These are phyloP conservation scores for Pollenia amentaria DNA, from an alignment of 2,888 invertebrate species.

Conservation along the genomic window DNA sequence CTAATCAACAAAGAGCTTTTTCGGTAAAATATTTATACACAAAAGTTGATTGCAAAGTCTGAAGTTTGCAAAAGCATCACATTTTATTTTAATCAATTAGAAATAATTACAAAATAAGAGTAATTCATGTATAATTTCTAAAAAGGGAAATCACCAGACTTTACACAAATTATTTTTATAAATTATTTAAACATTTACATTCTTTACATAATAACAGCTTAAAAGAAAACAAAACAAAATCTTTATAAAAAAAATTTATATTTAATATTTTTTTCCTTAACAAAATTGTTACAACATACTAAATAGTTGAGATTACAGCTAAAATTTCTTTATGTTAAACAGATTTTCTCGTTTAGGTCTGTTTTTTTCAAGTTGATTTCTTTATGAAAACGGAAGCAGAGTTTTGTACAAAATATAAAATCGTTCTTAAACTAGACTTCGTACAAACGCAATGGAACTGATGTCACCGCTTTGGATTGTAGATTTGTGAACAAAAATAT, in stretches of 20 bases:
- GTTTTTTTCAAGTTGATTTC: neutral
- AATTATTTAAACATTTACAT: too few species aligned
- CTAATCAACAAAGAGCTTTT: too few species aligned
- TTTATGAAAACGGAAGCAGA: slow-evolving; percentile 20
- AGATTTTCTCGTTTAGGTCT: slow-evolving; percentile 30
- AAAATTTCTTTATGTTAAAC: slow-evolving; percentile 26
- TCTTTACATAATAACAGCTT: too few species aligned
- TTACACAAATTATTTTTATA: too few species aligned
- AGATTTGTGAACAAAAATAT: neutral
- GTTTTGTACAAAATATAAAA: neutral
- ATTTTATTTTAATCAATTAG: too few species aligned
- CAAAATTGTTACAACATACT: neutral
- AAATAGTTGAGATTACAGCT: slow-evolving; percentile 4
- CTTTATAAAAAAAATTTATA: neutral
- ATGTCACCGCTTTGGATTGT: slow-evolving; percentile 22
- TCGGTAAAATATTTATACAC: too few species aligned
- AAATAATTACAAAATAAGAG: too few species aligned
- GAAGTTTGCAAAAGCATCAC: too few species aligned
- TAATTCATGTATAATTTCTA: too few species aligned
- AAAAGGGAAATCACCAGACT: too few species aligned
- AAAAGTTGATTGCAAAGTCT: too few species aligned
- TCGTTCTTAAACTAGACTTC: slow-evolving; percentile 16
- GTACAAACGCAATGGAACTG: slow-evolving; percentile 6
- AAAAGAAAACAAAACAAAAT: neutral
- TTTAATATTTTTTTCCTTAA: neutral